Evolutionary conservation across 2,113 vertebrate species (phyloP).

Genomic region (Chaenocephalus aceratus): DNA sequence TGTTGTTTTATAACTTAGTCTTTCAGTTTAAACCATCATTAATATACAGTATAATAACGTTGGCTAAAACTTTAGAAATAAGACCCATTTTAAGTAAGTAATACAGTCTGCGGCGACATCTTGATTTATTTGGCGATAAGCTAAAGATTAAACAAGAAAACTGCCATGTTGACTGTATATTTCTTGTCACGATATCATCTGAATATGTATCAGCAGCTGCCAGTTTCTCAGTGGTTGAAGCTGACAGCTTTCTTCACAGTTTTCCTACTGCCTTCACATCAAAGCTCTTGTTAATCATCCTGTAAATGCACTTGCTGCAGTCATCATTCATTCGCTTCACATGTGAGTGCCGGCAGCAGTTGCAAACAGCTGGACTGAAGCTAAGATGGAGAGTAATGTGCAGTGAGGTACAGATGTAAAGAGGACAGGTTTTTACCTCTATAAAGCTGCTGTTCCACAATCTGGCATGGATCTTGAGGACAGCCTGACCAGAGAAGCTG

Average conservation of each 20-base stretch:
- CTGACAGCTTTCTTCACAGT: conserved; percentile 10
- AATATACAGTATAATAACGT: too few species aligned
- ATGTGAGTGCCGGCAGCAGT: background rate
- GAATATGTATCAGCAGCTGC: background rate
- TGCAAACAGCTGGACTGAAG: conserved; percentile 10
- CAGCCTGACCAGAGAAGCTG: conserved; percentile 87
- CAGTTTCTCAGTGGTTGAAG: background rate
- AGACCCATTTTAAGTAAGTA: background rate
- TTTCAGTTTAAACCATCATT: background rate
- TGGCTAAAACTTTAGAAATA: background rate
- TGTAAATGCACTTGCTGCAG: conserved; percentile 1
- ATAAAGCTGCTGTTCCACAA: conserved; percentile 96
- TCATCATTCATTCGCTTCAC: background rate
- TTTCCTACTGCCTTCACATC: conserved; percentile 3
- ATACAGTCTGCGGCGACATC: background rate
- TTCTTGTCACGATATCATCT: background rate
- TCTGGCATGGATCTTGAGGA: conserved; percentile 87
- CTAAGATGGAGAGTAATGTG: background rate
- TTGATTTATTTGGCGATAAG: background rate
- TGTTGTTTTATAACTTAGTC: background rate
- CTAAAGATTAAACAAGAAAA: background rate
- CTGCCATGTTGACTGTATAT: background rate
- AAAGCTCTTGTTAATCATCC: background rate
- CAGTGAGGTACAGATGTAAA: background rate
- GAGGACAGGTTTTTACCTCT: conserved; percentile 82